Evolutionary conservation across 2,113 vertebrate genomes (phyloP).

Genomic region (Cynocephalus volans): DNA sequence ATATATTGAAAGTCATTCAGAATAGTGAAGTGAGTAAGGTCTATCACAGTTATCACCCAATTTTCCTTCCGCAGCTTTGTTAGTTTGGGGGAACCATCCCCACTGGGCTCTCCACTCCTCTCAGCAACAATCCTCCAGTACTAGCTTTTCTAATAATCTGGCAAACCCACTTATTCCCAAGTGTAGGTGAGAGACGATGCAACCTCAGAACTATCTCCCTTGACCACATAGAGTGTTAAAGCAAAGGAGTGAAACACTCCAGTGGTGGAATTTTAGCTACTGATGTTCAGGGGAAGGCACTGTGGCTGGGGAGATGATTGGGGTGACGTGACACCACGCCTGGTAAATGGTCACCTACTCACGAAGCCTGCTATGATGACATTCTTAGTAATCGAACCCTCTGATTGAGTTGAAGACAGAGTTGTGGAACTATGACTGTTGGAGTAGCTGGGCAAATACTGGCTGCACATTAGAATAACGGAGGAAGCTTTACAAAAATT

Average conservation of each 20-base stretch:
- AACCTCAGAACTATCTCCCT: background rate
- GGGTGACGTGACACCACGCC: background rate
- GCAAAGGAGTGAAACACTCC: background rate
- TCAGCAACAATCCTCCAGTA: background rate
- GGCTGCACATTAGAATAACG: background rate
- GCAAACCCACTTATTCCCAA: background rate
- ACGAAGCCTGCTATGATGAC: background rate
- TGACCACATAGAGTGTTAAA: background rate
- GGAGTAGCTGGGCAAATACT: background rate
- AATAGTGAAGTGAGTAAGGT: background rate
- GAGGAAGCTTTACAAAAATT: background rate
- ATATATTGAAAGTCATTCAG: background rate
- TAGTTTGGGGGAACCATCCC: background rate
- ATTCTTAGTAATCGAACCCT: conserved; percentile 14
- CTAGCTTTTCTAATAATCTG: conserved; percentile 32
- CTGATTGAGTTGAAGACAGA: background rate
- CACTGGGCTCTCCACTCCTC: background rate
- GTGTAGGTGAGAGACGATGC: background rate
- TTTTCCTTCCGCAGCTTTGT: conserved; percentile 50
- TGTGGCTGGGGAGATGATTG: background rate
- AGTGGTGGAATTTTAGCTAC: background rate
- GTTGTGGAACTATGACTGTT: background rate
- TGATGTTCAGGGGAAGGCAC: background rate
- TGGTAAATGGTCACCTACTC: background rate
- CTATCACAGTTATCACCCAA: background rate